Evolutionary conservation across 2,888 invertebrate species (phyloP), one percentile per base, ranked within the genome.

Genomic region (Drosophila monieri): DNA sequence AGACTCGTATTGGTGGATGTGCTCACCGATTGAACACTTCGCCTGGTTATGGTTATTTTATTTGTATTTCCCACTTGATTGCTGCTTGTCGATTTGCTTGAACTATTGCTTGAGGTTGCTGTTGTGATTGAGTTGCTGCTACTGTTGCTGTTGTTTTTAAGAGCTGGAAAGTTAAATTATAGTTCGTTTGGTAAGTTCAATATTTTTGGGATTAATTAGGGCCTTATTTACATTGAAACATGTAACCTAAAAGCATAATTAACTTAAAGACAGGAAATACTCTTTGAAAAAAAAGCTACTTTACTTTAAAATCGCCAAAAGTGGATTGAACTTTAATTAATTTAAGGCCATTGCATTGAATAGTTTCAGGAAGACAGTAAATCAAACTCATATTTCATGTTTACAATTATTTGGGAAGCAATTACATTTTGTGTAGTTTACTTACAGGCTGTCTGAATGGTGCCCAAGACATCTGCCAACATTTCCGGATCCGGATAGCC

Each of bases 401-500:
- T 27, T 27, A 1, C 0, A 3, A 27, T 27, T 27, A 27, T 27
- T 9, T 27, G 27, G 27, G 27, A 27, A 27, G 27, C 27, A 9
- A 27, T 27, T 27, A 12, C 6, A 4, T 6, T 21, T 27, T n/a
- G 6, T 15, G 12, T 44, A 21, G 39, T 21, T 52, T 53, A 84
- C 88, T 90, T 88, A 91, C 92, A 94, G 86, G 92, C 92, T 89
- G 92, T 91, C 87, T 93, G 94, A 71, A 94, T 94, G 57, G 94
- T 94, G 77, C 95, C 94, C 77, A 95, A 92, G 87, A 95, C 93
- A 90, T 95, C 95, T 49, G 95, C 94, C 61, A 95, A 92, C 89
- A 95, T 94, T 88, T 95, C 95, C 27, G 95, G 94, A 92, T 95
- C 95, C 89, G 95, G 95, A 92, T 95, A 95, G 76, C 95, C 94